A percentile compares a stretch with the other conserved stretches of the same genome.
Evolutionary conservation across 2,797 vertebrate species (phyloP).

Genomic region (Melanotaenia parkinsoni): DNA sequence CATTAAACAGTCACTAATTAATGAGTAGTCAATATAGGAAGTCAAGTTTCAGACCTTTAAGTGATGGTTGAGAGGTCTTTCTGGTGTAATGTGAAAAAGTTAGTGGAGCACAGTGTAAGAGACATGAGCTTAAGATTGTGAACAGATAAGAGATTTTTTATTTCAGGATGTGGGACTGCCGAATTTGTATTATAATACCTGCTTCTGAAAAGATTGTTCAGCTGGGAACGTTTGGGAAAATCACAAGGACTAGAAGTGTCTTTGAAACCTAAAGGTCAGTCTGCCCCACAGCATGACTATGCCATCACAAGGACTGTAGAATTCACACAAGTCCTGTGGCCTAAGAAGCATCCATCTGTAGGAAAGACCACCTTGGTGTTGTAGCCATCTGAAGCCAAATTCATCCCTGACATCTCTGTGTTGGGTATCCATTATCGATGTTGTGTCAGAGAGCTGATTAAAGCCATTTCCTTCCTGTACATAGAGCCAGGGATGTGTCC

Average conservation of each 20-base stretch:
- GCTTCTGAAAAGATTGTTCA: constrained; percentile 11
- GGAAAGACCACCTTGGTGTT: constrained; percentile 8
- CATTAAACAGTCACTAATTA: constrained; percentile 46
- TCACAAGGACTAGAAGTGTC: constrained; percentile 17
- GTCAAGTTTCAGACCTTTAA: constrained; percentile 15
- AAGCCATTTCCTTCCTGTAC: constrained; percentile 80
- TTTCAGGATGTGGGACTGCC: constrained; percentile 47
- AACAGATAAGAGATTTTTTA: constrained; percentile 29
- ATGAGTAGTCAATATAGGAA: constrained; percentile 12
- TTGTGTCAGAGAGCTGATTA: constrained; percentile 50
- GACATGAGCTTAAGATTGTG: background rate
- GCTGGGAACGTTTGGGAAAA: constrained; percentile 7
- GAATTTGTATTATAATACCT: constrained; percentile 31
- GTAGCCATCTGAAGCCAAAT: constrained; percentile 22
- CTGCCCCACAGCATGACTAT: constrained; percentile 13
- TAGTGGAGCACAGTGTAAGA: constrained; percentile 20
- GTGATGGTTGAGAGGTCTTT: constrained; percentile 17
- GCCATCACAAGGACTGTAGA: constrained; percentile 1
- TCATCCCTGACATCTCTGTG: constrained; percentile 21
- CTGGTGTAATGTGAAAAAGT: constrained; percentile 33
- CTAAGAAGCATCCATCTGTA: constrained; percentile 17
- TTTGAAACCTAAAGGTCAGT: constrained; percentile 7
- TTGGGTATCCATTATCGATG: constrained; percentile 19
- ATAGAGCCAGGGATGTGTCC: constrained; percentile 63
- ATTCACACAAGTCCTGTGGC: background rate